Conservation (phyloP, 1,140 invertebrate species). For the Drosophila willistoni region DNA sequence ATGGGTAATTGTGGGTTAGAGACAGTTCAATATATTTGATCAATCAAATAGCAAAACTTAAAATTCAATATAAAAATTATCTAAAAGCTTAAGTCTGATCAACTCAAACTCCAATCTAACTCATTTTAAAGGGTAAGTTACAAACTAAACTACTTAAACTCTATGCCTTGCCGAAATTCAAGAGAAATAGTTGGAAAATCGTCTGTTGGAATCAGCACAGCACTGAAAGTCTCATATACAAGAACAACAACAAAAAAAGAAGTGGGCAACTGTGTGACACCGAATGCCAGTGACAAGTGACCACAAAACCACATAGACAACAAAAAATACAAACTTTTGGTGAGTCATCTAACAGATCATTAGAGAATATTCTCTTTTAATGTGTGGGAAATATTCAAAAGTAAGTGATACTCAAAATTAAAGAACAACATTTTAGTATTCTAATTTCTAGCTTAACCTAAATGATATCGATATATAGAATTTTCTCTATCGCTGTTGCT, state of each 20-base stretch:
- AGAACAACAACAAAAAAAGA: not conserved
- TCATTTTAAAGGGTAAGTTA: not conserved
- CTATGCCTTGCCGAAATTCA: not conserved
- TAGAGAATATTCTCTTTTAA: not conserved
- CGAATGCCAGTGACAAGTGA: conserved; percentile 23
- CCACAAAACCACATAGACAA: conserved; percentile 8
- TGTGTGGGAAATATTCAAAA: not conserved
- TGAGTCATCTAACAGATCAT: not conserved
- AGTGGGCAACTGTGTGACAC: conserved; percentile 56
- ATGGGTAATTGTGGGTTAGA: too few relatives aligned
- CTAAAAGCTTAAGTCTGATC: too few relatives aligned
- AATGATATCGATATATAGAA: conserved; percentile 22
- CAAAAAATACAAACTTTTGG: conserved; percentile 9
- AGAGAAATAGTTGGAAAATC: conserved; percentile 28
- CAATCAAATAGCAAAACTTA: too few relatives aligned
- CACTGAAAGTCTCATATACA: conserved; percentile 40
- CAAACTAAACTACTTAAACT: not conserved
- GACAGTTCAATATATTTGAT: too few relatives aligned
- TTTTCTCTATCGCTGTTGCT: conserved; percentile 25
- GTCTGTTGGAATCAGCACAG: conserved; percentile 35
- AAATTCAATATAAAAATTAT: too few relatives aligned
- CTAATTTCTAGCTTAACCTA: not conserved
- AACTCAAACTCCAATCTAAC: not conserved
- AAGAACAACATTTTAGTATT: not conserved
- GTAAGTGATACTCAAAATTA: not conserved